Percentiles rank a stretch among this genome's conserved stretches.
Conservation (phyloP, 35 echinoderm and acorn worm species). For the Diadema setosum region DNA sequence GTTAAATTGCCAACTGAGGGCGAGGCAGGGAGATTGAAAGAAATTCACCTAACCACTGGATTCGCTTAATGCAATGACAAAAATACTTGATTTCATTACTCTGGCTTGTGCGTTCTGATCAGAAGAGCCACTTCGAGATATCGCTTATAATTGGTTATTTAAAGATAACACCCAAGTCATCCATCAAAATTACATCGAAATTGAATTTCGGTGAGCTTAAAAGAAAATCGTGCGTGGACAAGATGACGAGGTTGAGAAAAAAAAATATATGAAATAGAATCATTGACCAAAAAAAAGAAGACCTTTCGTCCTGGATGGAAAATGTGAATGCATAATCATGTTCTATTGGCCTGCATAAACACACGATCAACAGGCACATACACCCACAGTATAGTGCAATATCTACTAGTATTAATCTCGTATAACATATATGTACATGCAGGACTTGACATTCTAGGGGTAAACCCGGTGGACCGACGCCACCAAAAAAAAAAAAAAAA, state of each 20-base stretch:
- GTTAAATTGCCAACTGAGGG: not conserved
- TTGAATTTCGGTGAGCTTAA: not conserved
- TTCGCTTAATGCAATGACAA: not conserved
- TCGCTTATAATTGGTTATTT: not conserved
- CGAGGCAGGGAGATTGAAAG: not conserved
- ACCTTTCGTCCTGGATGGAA: not conserved
- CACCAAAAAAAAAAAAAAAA: too few relatives aligned
- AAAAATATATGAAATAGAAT: not conserved
- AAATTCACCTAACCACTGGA: not conserved
- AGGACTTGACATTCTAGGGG: too few relatives aligned
- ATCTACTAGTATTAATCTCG: too few relatives aligned
- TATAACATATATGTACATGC: too few relatives aligned
- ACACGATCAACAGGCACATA: too few relatives aligned
- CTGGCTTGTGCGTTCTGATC: not conserved
- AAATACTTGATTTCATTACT: not conserved
- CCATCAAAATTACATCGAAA: not conserved
- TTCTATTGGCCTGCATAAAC: too few relatives aligned
- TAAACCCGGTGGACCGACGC: too few relatives aligned
- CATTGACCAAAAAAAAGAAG: not conserved
- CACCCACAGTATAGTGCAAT: too few relatives aligned
- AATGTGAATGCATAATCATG: too few relatives aligned
- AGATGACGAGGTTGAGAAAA: not conserved
- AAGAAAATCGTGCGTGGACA: not conserved
- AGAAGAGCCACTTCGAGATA: not conserved
- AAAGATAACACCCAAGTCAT: not conserved